phyloP scores from a whole-genome alignment of 2,888 invertebrate species.

The Bugulina stolonifera region DNA sequence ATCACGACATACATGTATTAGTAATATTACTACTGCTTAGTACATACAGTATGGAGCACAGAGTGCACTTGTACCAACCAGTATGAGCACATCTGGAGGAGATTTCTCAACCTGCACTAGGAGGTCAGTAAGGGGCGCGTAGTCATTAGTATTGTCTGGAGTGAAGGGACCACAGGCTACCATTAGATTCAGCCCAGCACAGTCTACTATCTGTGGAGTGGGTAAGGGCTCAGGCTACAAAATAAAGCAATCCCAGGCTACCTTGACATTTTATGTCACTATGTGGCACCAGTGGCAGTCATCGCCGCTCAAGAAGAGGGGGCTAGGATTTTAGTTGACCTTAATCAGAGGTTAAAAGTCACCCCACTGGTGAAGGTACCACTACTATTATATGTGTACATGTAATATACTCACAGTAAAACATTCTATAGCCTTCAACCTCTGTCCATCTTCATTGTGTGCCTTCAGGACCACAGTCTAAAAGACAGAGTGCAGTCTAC shows the following conservation, averaged over 20 bases:
- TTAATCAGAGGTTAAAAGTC: too few relatives aligned
- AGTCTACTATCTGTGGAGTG: neutral
- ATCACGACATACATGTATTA: too few relatives aligned
- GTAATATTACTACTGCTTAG: too few relatives aligned
- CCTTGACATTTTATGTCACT: neutral
- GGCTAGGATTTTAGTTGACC: too few relatives aligned
- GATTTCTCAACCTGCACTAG: slow-evolving; percentile 63
- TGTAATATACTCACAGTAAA: slow-evolving; percentile 8
- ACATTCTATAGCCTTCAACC: slow-evolving; percentile 8
- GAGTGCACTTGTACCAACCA: slow-evolving; percentile 58
- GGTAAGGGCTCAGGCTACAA: slow-evolving; percentile 8
- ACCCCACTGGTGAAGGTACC: too few relatives aligned
- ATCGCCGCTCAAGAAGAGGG: too few relatives aligned
- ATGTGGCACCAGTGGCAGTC: too few relatives aligned
- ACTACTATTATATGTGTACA: too few relatives aligned
- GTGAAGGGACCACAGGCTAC: slow-evolving; percentile 80
- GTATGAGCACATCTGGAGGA: slow-evolving; percentile 69
- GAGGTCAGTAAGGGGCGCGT: slow-evolving; percentile 75
- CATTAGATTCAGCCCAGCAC: slow-evolving; percentile 57
- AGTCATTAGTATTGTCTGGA: slow-evolving; percentile 67
- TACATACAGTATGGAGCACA: too few relatives aligned
- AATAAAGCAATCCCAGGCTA: neutral
- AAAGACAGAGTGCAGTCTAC: too few relatives aligned
- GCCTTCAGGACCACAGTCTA: slow-evolving; percentile 13
- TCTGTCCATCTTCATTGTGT: neutral